phyloP scores from a whole-genome alignment of 2,113 vertebrate species.

The Bettongia penicillata region DNA sequence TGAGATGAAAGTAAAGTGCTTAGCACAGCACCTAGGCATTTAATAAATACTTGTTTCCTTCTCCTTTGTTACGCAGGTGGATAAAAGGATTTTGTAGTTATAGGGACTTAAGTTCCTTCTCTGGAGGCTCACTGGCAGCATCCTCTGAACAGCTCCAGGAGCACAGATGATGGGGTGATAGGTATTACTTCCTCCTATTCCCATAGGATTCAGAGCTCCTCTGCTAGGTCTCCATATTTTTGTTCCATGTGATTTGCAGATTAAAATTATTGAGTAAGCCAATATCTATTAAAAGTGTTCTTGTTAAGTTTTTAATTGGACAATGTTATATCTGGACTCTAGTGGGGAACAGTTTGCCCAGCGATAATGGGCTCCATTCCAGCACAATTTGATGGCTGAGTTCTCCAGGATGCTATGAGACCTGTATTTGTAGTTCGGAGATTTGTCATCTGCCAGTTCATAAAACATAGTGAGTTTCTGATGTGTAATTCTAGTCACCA shows the following conservation, averaged over 20 bases:
- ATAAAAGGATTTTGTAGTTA: not conserved
- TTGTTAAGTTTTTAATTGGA: not conserved
- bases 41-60: not conserved
- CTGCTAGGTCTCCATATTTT: not conserved
- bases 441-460: not conserved
- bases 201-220: not conserved
- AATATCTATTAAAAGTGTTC: not conserved
- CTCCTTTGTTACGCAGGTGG: not conserved
- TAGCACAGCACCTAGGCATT: not conserved
- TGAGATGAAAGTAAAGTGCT: not conserved
- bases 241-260: not conserved
- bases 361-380: not conserved
- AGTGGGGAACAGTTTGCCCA: not conserved
- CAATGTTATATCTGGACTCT: not conserved
- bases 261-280: not conserved
- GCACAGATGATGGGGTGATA: not conserved
- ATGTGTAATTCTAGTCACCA: not conserved
- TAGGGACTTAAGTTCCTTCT: not conserved
- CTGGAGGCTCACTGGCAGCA: not conserved
- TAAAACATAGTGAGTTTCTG: not conserved
- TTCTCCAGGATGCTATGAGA: not conserved
- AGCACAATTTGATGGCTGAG: not conserved
- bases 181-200: not conserved
- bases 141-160: not conserved
- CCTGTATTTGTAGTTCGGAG: not conserved